Conservation (phyloP, 2,888 invertebrate species). For the Agelastica alni region DNA sequence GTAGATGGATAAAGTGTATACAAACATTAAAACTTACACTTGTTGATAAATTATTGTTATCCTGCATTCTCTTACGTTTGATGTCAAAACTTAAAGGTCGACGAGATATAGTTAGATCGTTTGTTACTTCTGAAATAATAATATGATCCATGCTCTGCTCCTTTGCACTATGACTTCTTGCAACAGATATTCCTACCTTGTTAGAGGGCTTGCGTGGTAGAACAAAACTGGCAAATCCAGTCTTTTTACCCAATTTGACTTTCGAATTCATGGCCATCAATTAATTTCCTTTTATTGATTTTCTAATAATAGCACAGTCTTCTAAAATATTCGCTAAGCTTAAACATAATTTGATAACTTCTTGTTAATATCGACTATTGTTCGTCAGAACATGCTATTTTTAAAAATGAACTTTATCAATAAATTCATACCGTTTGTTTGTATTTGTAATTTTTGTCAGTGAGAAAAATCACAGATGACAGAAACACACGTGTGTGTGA, state of each 20-base stretch:
- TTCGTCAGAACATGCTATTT: too few relatives aligned
- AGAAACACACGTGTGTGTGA: constrained; percentile 5
- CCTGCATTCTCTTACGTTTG: constrained; percentile 41
- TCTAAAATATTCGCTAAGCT: not conserved
- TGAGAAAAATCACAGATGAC: constrained; percentile 4
- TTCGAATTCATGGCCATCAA: constrained; percentile 26
- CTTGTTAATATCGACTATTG: too few relatives aligned
- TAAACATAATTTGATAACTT: constrained; percentile 3
- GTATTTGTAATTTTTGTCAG: constrained; percentile 12
- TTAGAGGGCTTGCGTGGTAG: constrained; percentile 54
- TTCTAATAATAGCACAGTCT: constrained; percentile 17
- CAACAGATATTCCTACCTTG: constrained; percentile 52
- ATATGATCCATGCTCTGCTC: constrained; percentile 35
- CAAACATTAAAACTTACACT: constrained; percentile 25
- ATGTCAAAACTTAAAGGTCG: constrained; percentile 54
- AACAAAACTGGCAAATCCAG: constrained; percentile 50
- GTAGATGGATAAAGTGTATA: not conserved
- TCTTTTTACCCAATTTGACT: constrained; percentile 48
- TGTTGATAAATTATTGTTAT: constrained; percentile 20
- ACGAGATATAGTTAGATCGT: constrained; percentile 46
- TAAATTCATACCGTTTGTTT: constrained; percentile 18
- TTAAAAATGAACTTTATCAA: not conserved
- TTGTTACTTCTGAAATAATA: constrained; percentile 42
- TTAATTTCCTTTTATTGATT: constrained; percentile 13
- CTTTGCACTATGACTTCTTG: constrained; percentile 47